Evolutionary conservation across 2,888 invertebrate species (phyloP), one percentile per base, ranked within the genome.

Genomic region (Odontothrips loti): DNA sequence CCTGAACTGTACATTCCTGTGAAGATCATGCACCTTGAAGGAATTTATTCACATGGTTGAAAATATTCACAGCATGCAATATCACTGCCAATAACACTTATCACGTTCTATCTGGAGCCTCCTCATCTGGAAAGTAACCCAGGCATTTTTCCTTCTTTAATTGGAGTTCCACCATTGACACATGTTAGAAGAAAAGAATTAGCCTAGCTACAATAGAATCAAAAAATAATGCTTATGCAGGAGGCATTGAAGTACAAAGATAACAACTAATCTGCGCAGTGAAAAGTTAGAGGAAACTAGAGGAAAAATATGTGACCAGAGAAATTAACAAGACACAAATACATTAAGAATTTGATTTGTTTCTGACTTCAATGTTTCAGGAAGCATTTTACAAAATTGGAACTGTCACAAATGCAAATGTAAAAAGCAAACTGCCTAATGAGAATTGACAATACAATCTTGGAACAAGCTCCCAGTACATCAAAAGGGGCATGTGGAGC

Each of bases 1-100:
- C 68, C 12, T 27, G 68, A 8, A 27, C 17, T 12, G 12, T n/a
- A 23, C 27, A 10, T 12, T 75, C 0, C 8, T 9, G 23, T 23
- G 27, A 27, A 75, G 27, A 75, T n/a, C n/a, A 27, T 12, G 1
- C 10, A 27, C 12, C 6, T 27, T 75, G 8, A 10, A 27, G 11
- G 9, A 10, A 27, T 75, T 58, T 20, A 58, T 58, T 6, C 27
- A 75, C 10, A 75, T 27, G 27, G 68, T 27, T 12, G 23, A 75
- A 75, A 27, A 75, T 75, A 75, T 75, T 75, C 27, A 75, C 68
- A 75, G 68, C 68, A 75, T 23, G 27, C 68, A 23, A 20, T 58
- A 17, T 58, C 58, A 58, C n/a, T 58, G 58, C n/a, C 58, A 75
- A 27, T 27, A 75, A 20, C 17, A 58, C 58, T 27, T 10, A n/a